Conservation (phyloP, 2,797 vertebrate genomes). For the Microchirus variegatus region DNA sequence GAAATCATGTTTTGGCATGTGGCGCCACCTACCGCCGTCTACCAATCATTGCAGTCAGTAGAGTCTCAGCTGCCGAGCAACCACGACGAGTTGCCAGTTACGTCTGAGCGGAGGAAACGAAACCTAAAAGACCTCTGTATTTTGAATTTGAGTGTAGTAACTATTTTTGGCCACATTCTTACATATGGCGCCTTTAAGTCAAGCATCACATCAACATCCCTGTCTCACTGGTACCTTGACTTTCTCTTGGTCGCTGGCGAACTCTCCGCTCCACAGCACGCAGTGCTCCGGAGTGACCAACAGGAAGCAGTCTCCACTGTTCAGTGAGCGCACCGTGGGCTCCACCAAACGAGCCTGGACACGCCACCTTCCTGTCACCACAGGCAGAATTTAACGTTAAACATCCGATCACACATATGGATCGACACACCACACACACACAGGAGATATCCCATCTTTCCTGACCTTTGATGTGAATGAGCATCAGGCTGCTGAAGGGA, state of each 20-base stretch:
- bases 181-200: too few species aligned
- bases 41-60: too few species aligned
- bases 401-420: neutral
- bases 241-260: slow-evolving; percentile 79
- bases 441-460: neutral
- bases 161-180: too few species aligned
- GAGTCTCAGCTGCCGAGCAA: too few species aligned
- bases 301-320: slow-evolving; percentile 86
- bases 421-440: neutral
- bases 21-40: too few species aligned
- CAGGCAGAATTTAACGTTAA: slow-evolving; percentile 20
- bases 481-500: slow-evolving; percentile 81
- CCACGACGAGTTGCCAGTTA: too few species aligned
- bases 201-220: too few species aligned
- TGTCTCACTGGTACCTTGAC: slow-evolving; percentile 71
- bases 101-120: too few species aligned
- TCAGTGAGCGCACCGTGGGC: slow-evolving; percentile 74
- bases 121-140: too few species aligned
- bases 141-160: too few species aligned
- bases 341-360: slow-evolving; percentile 84
- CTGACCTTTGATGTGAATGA: slow-evolving; percentile 85
- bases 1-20: too few species aligned
- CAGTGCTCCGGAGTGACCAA: slow-evolving; percentile 77
- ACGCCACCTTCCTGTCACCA: slow-evolving; percentile 75
- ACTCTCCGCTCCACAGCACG: slow-evolving; percentile 82